These are phyloP conservation scores for Styela clava DNA, from an alignment of 23 tunicate species.

Conservation along the genomic window DNA sequence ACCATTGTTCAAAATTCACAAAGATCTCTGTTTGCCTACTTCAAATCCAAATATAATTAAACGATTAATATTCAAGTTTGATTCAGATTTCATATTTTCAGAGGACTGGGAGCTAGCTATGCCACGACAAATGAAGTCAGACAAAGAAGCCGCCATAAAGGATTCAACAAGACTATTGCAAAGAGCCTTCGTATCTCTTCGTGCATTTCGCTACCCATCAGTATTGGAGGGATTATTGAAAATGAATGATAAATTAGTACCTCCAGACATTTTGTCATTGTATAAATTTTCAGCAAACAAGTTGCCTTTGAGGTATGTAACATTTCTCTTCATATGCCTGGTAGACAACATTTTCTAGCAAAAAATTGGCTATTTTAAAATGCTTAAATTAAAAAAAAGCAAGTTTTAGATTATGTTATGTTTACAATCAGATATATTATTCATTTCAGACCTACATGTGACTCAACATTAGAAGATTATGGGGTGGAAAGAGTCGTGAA, in stretches of 20 bases:
- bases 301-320: slow-evolving; percentile 1
- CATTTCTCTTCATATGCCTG: no score
- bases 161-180: not conserved
- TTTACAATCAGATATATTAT: no score
- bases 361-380: no score
- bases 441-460: slow-evolving; percentile 4
- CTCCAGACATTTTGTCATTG: not conserved
- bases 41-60: no score
- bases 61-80: no score
- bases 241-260: not conserved
- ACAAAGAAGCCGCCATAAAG: not conserved
- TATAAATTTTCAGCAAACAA: slow-evolving; percentile 1
- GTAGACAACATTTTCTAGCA: no score
- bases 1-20: no score
- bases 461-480: not conserved
- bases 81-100: not conserved
- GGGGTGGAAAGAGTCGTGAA: slow-evolving; percentile 11
- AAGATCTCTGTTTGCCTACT: no score
- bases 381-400: no score
- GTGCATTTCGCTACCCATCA: not conserved
- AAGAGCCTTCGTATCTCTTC: not conserved
- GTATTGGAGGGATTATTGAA: not conserved
- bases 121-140: not conserved
- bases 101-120: slow-evolving; percentile 6
- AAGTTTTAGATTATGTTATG: no score